These are phyloP conservation scores for Mayetiola destructor DNA, from an alignment of 2,888 invertebrate genomes.

Conservation along the genomic window DNA sequence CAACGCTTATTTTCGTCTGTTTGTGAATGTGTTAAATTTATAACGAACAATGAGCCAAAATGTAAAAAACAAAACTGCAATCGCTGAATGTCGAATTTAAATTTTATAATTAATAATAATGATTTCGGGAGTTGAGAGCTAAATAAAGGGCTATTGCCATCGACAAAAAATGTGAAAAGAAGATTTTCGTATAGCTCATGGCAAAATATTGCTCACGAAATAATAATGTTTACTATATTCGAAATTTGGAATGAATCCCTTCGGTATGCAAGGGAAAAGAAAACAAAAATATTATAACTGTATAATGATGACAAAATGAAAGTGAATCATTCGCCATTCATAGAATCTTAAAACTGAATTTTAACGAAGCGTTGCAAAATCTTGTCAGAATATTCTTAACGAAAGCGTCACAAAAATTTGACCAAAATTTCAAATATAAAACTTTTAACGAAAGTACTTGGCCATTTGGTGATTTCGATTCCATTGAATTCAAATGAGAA, in stretches of 20 bases:
- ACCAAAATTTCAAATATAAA: constrained; percentile 1
- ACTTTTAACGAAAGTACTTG: not conserved
- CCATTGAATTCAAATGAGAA: constrained; percentile 4
- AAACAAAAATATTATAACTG: too few relatives aligned
- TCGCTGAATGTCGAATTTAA: constrained; percentile 4
- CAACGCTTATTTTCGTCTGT: too few relatives aligned
- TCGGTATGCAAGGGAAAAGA: too few relatives aligned
- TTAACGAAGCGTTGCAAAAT: not conserved
- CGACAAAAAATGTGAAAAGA: not conserved
- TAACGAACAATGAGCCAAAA: not conserved
- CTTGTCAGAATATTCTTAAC: too few relatives aligned
- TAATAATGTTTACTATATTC: too few relatives aligned
- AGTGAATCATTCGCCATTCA: too few relatives aligned
- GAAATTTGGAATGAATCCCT: too few relatives aligned
- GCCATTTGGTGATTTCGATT: constrained; percentile 5
- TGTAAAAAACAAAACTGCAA: not conserved
- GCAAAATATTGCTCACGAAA: too few relatives aligned
- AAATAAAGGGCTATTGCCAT: constrained; percentile 3
- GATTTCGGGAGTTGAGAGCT: not conserved
- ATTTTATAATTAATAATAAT: constrained; percentile 11
- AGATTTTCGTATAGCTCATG: not conserved
- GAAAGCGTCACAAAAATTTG: too few relatives aligned
- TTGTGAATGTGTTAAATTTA: too few relatives aligned
- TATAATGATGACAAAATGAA: too few relatives aligned
- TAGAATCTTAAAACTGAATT: too few relatives aligned